Evolutionary conservation across 2,113 vertebrate species (phyloP).

Genomic region (Dunckerocampus dactyliophorus): DNA sequence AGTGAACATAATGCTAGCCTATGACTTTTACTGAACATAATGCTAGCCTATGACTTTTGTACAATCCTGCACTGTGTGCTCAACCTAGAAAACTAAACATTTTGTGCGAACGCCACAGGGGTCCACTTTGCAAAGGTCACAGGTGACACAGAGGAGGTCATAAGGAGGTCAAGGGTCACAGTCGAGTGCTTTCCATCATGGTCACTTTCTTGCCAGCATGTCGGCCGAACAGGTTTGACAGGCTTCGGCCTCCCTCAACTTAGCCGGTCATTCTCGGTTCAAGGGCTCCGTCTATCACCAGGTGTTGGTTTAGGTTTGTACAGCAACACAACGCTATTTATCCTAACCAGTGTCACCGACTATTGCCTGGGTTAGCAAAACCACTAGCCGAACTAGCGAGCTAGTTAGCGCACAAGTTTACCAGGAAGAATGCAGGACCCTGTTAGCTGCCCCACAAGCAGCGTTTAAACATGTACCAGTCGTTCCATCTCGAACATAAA

Average conservation of each 20-base stretch:
- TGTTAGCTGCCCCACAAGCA: conserved; percentile 25
- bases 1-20: no score
- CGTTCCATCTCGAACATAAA: no score
- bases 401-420: conserved; percentile 27
- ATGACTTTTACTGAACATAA: no score
- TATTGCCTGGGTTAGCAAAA: background rate
- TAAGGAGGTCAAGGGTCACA: background rate
- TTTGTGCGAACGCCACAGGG: no score
- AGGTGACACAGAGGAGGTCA: no score
- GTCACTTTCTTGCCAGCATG: background rate
- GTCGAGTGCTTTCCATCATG: background rate
- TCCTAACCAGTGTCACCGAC: background rate
- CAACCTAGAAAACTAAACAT: no score
- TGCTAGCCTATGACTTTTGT: no score
- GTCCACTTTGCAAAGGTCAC: no score
- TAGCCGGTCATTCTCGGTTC: no score
- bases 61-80: no score
- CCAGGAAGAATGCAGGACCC: background rate
- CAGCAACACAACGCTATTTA: background rate
- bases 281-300: background rate
- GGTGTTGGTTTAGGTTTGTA: background rate
- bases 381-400: background rate
- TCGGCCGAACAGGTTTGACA: conserved; percentile 14
- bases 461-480: no score
- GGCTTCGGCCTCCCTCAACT: conserved; percentile 1